These are phyloP conservation scores for Carassius auratus DNA, from an alignment of 2,113 vertebrate species.

Conservation along the genomic window DNA sequence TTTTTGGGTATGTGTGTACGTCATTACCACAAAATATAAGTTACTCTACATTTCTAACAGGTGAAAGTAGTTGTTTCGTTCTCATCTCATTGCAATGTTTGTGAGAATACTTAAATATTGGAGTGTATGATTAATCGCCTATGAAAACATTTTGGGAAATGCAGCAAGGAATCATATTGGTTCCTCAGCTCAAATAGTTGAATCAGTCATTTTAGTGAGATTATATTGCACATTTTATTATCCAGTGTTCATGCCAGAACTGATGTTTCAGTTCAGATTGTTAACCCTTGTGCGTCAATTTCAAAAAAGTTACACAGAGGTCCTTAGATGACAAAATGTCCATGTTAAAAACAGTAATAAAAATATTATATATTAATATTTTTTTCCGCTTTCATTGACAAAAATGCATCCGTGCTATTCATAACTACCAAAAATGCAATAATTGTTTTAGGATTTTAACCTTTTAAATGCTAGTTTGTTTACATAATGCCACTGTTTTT, in stretches of 20 bases:
- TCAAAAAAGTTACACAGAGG: no score
- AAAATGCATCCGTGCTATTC: no score
- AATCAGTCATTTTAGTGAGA: neutral
- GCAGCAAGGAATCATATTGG: conserved; percentile 4
- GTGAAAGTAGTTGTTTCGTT: conserved; percentile 8
- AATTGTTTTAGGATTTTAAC: no score
- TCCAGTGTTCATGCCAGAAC: conserved; percentile 17
- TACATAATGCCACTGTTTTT: no score
- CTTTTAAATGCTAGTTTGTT: no score
- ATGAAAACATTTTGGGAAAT: neutral
- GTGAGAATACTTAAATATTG: neutral
- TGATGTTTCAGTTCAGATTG: conserved; percentile 39
- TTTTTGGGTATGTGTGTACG: conserved; percentile 6
- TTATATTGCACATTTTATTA: conserved; percentile 1
- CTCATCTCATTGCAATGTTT: conserved; percentile 20
- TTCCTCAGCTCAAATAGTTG: neutral
- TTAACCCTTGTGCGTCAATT: no score
- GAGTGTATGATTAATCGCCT: neutral
- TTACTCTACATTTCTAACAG: neutral
- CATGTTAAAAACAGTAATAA: no score
- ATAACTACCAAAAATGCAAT: no score
- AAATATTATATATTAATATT: no score
- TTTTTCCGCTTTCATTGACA: no score
- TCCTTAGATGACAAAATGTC: no score
- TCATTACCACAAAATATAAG: neutral